Percentiles rank a stretch among this genome's conserved stretches.
phyloP scores from a whole-genome alignment of 2,797 vertebrate species.

The Anguilla megastoma region DNA sequence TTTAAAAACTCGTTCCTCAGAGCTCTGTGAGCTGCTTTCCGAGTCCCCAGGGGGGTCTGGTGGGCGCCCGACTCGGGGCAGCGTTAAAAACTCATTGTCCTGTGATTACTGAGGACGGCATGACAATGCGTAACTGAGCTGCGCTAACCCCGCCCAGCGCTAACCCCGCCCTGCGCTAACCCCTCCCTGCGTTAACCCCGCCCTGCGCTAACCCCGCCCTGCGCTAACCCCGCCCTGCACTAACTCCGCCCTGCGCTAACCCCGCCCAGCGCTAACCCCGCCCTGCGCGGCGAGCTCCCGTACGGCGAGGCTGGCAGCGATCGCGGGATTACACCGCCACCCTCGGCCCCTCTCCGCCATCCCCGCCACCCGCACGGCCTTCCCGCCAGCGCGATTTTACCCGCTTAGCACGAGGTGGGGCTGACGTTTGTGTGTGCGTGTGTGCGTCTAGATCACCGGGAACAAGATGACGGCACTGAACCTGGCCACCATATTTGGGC shows the following conservation, averaged over 20 bases:
- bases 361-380: not conserved
- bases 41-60: not conserved
- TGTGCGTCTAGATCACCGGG: slow-evolving; percentile 79
- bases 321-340: not conserved
- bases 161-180: no score
- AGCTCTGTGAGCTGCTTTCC: not conserved
- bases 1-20: not conserved
- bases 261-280: not conserved
- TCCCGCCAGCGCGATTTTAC: not conserved
- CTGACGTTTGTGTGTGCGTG: slow-evolving; percentile 1
- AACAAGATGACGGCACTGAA: slow-evolving; percentile 97
- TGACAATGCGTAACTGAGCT: not conserved
- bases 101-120: not conserved
- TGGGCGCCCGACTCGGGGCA: not conserved
- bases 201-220: not conserved
- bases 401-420: not conserved
- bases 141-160: not conserved
- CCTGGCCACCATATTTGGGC: slow-evolving; percentile 94
- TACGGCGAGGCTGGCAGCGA: not conserved
- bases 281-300: not conserved
- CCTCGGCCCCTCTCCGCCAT: not conserved
- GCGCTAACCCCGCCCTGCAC: no score
- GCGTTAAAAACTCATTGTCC: not conserved
- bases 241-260: no score
- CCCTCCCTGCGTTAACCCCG: no score